phyloP scores from a whole-genome alignment of 2,113 vertebrate genomes.

The Calyptommatus sinebrachiatus region DNA sequence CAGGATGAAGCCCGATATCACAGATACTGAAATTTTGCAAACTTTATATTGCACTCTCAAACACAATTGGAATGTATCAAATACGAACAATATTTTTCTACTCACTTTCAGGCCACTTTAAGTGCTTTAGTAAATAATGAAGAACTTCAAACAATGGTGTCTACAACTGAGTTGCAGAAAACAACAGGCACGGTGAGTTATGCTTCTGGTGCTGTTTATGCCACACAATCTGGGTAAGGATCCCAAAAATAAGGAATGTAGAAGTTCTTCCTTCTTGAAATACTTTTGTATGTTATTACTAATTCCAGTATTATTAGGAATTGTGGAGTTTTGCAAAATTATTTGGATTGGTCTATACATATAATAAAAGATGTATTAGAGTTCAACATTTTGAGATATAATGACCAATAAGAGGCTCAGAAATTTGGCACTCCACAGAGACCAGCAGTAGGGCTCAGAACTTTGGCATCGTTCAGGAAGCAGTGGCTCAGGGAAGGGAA shows the following conservation, averaged over 20 bases:
- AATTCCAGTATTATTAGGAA: too few species aligned
- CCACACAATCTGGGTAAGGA: neutral
- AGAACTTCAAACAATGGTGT: slow-evolving; percentile 82
- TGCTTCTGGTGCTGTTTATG: neutral
- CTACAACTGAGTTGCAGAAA: slow-evolving; percentile 87
- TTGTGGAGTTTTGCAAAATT: too few species aligned
- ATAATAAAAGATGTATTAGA: too few species aligned
- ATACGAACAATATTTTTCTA: neutral
- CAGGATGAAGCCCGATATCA: too few species aligned
- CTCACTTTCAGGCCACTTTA: slow-evolving; percentile 77
- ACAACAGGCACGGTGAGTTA: slow-evolving; percentile 83
- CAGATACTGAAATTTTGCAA: neutral
- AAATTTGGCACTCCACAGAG: too few species aligned
- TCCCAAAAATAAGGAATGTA: neutral
- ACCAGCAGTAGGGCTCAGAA: too few species aligned
- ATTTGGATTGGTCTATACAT: too few species aligned
- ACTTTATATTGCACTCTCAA: neutral
- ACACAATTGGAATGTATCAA: neutral
- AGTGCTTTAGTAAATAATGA: slow-evolving; percentile 74
- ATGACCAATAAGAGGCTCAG: too few species aligned
- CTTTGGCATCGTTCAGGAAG: too few species aligned
- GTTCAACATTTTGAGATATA: too few species aligned
- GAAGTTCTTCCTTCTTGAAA: neutral
- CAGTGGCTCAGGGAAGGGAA: too few species aligned
- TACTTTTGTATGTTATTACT: neutral